A percentile compares a stretch with the other conserved stretches of the same genome.
These are phyloP conservation scores for Cartodere bifasciata DNA, from an alignment of 2,888 invertebrate genomes.

Conservation along the genomic window DNA sequence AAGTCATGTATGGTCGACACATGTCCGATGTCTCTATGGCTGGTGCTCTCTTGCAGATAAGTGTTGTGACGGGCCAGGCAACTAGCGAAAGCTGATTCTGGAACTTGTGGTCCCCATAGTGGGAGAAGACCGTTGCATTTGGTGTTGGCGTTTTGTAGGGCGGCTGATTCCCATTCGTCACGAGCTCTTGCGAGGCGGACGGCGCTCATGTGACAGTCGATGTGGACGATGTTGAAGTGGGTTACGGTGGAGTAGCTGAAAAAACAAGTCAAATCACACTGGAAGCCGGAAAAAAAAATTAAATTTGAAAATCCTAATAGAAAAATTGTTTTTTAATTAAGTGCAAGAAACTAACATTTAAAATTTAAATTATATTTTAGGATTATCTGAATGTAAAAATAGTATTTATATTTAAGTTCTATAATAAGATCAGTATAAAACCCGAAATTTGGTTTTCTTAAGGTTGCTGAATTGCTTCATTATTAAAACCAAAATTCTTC, in stretches of 20 bases:
- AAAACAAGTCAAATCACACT: too few species aligned
- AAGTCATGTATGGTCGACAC: constrained; percentile 82
- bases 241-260: constrained; percentile 89
- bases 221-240: constrained; percentile 96
- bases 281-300: too few species aligned
- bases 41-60: constrained; percentile 62
- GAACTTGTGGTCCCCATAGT: constrained; percentile 90
- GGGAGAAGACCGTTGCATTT: constrained; percentile 94
- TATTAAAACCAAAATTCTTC: too few species aligned
- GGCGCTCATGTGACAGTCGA: constrained; percentile 96
- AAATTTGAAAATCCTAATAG: too few species aligned
- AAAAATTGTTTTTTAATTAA: too few species aligned
- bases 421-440: too few species aligned
- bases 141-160: constrained; percentile 95
- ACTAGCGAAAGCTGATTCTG: constrained; percentile 85
- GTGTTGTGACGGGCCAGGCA: constrained; percentile 87
- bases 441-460: too few species aligned
- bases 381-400: too few species aligned
- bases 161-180: constrained; percentile 97
- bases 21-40: constrained; percentile 66
- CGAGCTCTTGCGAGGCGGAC: constrained; percentile 51
- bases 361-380: too few species aligned
- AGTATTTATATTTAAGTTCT: too few species aligned
- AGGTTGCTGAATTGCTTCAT: too few species aligned
- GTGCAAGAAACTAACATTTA: too few species aligned